Base-by-base conservation (phyloP, 2,797 vertebrate genomes). In the Dipus sagitta region DNA sequence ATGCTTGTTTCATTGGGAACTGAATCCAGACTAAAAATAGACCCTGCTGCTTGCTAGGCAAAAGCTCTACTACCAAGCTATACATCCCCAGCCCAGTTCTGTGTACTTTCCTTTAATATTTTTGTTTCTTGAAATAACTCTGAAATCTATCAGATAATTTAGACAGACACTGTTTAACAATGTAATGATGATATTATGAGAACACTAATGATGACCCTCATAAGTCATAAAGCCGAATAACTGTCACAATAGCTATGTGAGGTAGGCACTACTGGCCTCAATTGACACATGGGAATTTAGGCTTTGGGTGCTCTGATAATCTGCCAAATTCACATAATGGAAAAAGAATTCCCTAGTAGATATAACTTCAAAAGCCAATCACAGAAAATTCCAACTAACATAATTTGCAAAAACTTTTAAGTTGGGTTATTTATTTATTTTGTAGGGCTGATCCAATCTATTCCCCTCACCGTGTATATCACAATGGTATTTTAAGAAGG, bases 401-500 rank as follows among this genome's bases (percentile, higher is more conserved):
- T 32, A 64, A 92, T 54, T 54, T 92, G 21, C 65, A 91, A 78
- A 52, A 1, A 84, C 28, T 93, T 93, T 67, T 76, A 84, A 89
- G 70, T 60, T 10, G 20, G 24, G n/a, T 68, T 13, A 82, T 52
- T 26, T 38, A 38, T 26, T 58, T 47, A 87, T 52, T 81, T 70
- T 11, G 10, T 32, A 26, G n/a, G 58, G 62, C 23, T 58, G 20
- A n/a, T 32, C 70, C 75, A n/a, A 60, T 24, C 58, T 87, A 60
- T 64, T 95, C 91, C 47, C 72, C 58, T 64, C 70, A 23, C 20
- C 42, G 62, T 42, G 20, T 81, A 62, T 18, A 86, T 76, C 92
- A 95, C 34, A 76, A 38, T 28, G 68, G 74, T 52, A 94, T 92
- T 90, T 70, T 95, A 76, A 93, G 80, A 95, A 80, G 52, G 52